Conservation (phyloP, 1,140 invertebrate genomes). For the Bombus balteatus region DNA sequence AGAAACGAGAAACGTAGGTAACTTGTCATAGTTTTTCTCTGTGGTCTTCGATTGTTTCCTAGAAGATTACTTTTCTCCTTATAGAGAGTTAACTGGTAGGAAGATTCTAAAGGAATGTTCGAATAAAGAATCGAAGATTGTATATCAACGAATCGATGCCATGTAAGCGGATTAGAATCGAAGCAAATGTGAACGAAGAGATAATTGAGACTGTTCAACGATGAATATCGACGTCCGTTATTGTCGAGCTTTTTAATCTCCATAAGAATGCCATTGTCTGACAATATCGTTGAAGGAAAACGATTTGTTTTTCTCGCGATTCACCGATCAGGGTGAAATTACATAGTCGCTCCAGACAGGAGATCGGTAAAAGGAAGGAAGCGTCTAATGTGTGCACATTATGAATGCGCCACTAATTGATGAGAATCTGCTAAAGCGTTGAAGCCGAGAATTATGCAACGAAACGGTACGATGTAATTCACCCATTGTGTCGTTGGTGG, state of each 20-base stretch:
- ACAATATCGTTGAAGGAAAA: neutral
- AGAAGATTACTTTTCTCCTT: too few relatives aligned
- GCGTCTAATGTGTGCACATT: constrained; percentile 10
- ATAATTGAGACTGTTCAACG: neutral
- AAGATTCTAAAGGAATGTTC: too few relatives aligned
- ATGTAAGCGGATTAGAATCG: neutral
- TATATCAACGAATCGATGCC: neutral
- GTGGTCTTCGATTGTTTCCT: too few relatives aligned
- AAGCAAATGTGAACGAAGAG: neutral
- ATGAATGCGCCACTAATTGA: constrained; percentile 38
- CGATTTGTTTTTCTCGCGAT: constrained; percentile 14
- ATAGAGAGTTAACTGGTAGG: too few relatives aligned
- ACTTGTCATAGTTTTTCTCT: too few relatives aligned
- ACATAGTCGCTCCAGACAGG: neutral
- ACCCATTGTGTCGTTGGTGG: constrained; percentile 25
- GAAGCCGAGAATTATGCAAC: constrained; percentile 37
- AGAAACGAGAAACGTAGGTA: neutral
- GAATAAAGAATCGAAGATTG: neutral
- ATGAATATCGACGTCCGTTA: neutral
- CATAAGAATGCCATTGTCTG: neutral
- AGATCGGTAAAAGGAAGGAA: constrained; percentile 12
- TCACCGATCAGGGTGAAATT: too few relatives aligned
- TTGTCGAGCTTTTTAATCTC: neutral
- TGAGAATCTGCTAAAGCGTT: constrained; percentile 48
- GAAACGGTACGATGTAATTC: constrained; percentile 41